These are phyloP conservation scores for Periparus ater DNA, from an alignment of 2,797 vertebrate species.

Conservation along the genomic window DNA sequence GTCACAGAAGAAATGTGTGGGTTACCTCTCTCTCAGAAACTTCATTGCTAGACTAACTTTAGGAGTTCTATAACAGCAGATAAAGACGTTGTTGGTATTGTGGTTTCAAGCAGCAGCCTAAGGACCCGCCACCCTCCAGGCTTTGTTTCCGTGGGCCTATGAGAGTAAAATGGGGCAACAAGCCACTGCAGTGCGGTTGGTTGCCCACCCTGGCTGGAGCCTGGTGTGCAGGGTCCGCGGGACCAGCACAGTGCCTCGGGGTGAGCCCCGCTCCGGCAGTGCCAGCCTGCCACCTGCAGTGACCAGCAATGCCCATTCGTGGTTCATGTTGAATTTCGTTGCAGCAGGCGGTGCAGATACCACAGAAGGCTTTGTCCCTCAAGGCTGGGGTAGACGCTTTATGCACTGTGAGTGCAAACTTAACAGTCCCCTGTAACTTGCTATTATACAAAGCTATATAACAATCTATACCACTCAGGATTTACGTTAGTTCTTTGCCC, in stretches of 20 bases:
- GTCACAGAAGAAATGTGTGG: not conserved
- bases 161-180: fast-evolving
- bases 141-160: not conserved
- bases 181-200: fast-evolving
- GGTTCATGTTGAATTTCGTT: not conserved
- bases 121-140: fast-evolving
- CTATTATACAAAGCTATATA: fast-evolving
- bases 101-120: not conserved
- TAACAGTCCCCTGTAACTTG: not conserved
- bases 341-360: not conserved
- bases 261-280: fast-evolving
- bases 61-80: fast-evolving
- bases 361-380: not conserved
- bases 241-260: fast-evolving
- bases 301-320: fast-evolving
- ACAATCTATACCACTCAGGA: not conserved
- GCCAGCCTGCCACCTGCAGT: not conserved
- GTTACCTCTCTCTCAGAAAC: not conserved
- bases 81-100: not conserved
- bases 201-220: not conserved
- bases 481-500: not conserved
- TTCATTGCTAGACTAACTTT: fast-evolving
- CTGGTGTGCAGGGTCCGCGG: not conserved
- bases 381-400: not conserved
- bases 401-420: not conserved